Percentiles rank a stretch among this genome's conserved stretches.
Evolutionary conservation across 1,140 invertebrate species (phyloP).

Genomic region (Drosophila nikananu): DNA sequence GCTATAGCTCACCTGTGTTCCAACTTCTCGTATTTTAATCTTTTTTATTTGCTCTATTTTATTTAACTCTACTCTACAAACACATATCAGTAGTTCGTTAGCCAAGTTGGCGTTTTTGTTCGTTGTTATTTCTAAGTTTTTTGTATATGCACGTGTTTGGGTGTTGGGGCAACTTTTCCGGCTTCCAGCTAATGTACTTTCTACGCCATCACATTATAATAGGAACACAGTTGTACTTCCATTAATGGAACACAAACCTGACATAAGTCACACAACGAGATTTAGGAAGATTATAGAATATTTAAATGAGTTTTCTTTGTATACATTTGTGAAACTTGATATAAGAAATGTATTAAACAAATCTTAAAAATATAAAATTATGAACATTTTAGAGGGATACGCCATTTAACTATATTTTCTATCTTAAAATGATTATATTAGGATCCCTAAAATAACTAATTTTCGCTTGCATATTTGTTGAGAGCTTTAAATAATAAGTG

Average conservation of each 20-base stretch:
- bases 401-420: too few species aligned
- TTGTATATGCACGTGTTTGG: constrained; percentile 25
- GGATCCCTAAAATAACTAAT: too few species aligned
- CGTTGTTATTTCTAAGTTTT: constrained; percentile 12
- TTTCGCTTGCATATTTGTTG: too few species aligned
- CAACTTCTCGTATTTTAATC: background rate
- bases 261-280: background rate
- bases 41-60: background rate
- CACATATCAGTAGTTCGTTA: background rate
- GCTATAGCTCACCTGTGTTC: constrained; percentile 32
- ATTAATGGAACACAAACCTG: background rate
- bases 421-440: too few species aligned
- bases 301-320: background rate
- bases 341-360: too few species aligned
- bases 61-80: background rate
- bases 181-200: constrained; percentile 52
- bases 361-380: too few species aligned
- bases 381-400: too few species aligned
- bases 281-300: background rate
- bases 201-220: constrained; percentile 21
- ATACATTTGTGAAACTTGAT: background rate
- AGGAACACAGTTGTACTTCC: constrained; percentile 12
- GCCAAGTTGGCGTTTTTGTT: constrained; percentile 7
- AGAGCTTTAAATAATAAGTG: too few species aligned
- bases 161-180: constrained; percentile 28